Conservation (phyloP, 2,797 vertebrate genomes). For the Lemur catta region DNA sequence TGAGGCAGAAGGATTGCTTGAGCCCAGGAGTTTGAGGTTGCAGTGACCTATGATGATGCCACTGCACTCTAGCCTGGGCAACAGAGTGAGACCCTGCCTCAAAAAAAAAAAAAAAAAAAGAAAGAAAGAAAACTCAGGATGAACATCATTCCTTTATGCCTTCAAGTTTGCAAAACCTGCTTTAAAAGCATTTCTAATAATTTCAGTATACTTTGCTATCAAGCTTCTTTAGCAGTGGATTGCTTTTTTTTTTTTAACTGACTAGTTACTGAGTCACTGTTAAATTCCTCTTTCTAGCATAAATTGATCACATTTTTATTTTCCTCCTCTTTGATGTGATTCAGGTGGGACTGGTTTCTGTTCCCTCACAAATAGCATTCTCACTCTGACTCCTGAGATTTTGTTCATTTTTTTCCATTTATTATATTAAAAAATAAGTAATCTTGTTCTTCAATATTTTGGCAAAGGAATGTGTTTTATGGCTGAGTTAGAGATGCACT, state of each 20-base stretch:
- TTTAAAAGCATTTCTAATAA: not conserved
- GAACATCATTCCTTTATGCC: not conserved
- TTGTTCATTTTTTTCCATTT: not conserved
- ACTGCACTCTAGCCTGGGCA: not conserved
- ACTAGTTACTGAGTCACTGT: not conserved
- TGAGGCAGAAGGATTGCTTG: not conserved
- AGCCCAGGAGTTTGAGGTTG: not conserved
- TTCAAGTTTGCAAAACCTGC: not conserved
- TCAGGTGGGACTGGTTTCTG: not conserved
- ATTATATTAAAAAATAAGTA: not conserved
- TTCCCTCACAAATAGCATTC: not conserved
- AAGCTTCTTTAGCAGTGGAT: not conserved
- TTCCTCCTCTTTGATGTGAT: not conserved
- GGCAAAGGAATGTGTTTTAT: not conserved
- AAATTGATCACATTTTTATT: not conserved
- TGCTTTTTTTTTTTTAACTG: not conserved
- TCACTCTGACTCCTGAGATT: not conserved
- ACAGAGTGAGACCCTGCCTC: not conserved
- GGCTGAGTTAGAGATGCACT: not conserved
- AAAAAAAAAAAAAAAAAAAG: not conserved
- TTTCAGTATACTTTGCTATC: not conserved
- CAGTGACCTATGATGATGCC: not conserved
- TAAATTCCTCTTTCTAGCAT: not conserved
- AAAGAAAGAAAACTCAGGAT: not conserved
- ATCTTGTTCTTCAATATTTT: conserved; percentile 2